A percentile compares a stretch with the other conserved stretches of the same genome.
These are phyloP conservation scores for Pristionchus japonicus DNA, from an alignment of 2,888 invertebrate species.

Conservation along the genomic window DNA sequence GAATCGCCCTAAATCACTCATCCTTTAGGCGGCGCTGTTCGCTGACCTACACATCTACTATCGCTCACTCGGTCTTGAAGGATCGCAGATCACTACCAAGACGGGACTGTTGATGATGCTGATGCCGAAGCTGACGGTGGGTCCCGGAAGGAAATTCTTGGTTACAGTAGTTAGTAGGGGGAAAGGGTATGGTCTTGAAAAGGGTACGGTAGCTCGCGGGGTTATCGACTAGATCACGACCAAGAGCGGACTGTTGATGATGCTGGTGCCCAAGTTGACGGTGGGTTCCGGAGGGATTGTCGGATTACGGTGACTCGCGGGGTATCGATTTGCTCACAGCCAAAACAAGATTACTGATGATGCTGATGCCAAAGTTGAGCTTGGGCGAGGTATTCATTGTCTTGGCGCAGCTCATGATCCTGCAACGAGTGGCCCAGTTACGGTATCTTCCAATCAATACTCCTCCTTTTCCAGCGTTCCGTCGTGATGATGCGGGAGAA, in stretches of 20 bases:
- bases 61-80: conserved; percentile 53
- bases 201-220: too few relatives aligned
- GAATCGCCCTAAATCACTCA: background rate
- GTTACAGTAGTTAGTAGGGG: too few relatives aligned
- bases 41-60: conserved; percentile 68
- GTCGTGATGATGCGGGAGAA: conserved; percentile 67
- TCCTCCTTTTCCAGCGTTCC: conserved; percentile 59
- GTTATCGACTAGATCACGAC: too few relatives aligned
- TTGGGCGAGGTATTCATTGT: too few relatives aligned
- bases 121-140: conserved; percentile 71
- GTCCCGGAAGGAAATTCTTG: background rate
- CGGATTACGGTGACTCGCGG: too few relatives aligned
- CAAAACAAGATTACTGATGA: too few relatives aligned
- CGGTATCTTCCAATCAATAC: background rate
- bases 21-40: conserved; percentile 52
- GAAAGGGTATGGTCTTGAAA: too few relatives aligned
- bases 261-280: conserved; percentile 71
- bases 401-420: too few relatives aligned
- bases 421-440: background rate
- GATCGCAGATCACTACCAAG: conserved; percentile 60
- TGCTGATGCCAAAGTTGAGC: too few relatives aligned
- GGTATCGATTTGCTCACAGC: too few relatives aligned
- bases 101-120: conserved; percentile 66
- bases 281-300: conserved; percentile 50
- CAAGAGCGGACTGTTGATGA: conserved; percentile 64